These are phyloP conservation scores for Lochmaea crataegi DNA, from an alignment of 2,888 invertebrate species.

Conservation along the genomic window DNA sequence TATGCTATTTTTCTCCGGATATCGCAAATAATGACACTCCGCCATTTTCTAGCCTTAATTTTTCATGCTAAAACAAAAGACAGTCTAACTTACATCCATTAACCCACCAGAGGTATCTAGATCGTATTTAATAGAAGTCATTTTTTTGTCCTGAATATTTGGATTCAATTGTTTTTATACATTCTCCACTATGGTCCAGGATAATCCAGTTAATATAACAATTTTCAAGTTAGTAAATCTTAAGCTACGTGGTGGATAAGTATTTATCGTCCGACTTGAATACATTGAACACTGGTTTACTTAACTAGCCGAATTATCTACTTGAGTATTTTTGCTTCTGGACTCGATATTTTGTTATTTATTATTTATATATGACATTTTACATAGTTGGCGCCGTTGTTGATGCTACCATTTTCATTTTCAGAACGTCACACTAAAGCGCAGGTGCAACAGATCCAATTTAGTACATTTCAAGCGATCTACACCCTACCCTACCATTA, in stretches of 20 bases:
- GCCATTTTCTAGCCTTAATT: conserved; percentile 51
- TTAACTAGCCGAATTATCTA: conserved; percentile 21
- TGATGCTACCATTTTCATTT: conserved; percentile 42
- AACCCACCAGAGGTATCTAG: conserved; percentile 83
- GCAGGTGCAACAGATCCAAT: conserved; percentile 9
- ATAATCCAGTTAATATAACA: conserved; percentile 11
- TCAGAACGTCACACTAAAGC: conserved; percentile 56
- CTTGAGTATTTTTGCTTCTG: conserved; percentile 37
- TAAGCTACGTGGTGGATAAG: background rate
- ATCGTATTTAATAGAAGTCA: conserved; percentile 79
- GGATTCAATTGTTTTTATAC: conserved; percentile 14
- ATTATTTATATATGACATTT: conserved; percentile 44
- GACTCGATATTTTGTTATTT: conserved; percentile 28
- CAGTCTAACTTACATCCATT: conserved; percentile 80
- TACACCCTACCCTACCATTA: background rate
- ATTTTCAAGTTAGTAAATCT: conserved; percentile 36
- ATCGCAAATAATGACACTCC: conserved; percentile 39
- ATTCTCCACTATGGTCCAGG: conserved; percentile 9
- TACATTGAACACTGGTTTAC: conserved; percentile 32
- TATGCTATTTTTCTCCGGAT: conserved; percentile 22
- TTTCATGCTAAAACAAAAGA: conserved; percentile 44
- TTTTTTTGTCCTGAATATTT: conserved; percentile 53
- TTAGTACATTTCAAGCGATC: background rate
- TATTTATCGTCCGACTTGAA: conserved; percentile 21
- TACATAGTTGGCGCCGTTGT: conserved; percentile 48